These are phyloP conservation scores for Carlito syrichta DNA, from an alignment of 2,113 vertebrate genomes.

Conservation along the genomic window DNA sequence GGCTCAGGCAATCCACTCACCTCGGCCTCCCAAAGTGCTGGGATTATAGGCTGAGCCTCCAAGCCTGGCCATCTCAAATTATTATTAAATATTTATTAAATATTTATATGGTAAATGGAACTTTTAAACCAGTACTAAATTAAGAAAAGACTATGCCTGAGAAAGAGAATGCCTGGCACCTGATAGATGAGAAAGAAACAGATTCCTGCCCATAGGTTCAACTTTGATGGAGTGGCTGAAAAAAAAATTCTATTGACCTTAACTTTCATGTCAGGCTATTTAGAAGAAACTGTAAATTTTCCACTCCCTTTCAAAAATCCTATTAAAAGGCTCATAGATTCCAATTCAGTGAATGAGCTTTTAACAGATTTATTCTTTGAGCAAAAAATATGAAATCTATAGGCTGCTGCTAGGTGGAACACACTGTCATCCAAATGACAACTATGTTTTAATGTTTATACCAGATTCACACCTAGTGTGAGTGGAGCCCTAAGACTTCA, in stretches of 20 bases:
- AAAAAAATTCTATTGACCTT: not conserved
- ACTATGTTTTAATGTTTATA: not conserved
- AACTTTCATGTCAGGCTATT: not conserved
- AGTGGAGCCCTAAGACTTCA: not conserved
- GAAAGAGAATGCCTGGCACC: not conserved
- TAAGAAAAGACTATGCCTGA: not conserved
- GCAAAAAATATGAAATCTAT: conserved; percentile 31
- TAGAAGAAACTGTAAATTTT: conserved; percentile 40
- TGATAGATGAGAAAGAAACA: not conserved
- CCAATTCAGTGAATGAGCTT: conserved; percentile 29
- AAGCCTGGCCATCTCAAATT: not conserved
- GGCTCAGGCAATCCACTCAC: too few relatives aligned
- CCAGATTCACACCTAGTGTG: not conserved
- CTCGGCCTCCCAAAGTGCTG: too few relatives aligned
- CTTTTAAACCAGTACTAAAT: not conserved
- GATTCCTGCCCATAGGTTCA: not conserved
- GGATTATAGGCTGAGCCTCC: too few relatives aligned
- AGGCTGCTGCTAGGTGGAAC: not conserved
- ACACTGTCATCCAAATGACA: not conserved
- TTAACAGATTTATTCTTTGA: conserved; percentile 52
- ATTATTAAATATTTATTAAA: not conserved
- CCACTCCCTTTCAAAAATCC: conserved; percentile 41
- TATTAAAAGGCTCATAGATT: conserved; percentile 44
- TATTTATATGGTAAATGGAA: not conserved
- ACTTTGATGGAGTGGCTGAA: not conserved